Conservation (phyloP, 2,797 vertebrate species). For the Parotocinclus haroldoi region DNA sequence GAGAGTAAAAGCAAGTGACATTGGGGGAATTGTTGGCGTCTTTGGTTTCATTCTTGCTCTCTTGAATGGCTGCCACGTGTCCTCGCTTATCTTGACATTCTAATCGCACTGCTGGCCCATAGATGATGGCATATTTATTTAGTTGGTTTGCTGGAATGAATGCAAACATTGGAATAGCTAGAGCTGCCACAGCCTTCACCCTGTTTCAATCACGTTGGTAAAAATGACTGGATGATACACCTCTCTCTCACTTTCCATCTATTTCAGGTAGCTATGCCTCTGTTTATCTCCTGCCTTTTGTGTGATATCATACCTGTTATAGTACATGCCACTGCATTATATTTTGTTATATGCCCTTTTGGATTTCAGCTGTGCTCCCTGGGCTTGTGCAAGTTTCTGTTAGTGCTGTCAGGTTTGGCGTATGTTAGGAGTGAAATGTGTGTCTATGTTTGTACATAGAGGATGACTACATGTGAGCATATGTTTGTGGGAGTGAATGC, state of each 20-base stretch:
- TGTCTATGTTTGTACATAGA: constrained; percentile 6
- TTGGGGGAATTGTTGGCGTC: constrained; percentile 49
- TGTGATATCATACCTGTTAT: constrained; percentile 39
- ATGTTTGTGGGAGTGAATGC: constrained; percentile 22
- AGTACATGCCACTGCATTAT: constrained; percentile 32
- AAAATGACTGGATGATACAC: constrained; percentile 75
- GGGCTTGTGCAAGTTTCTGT: background rate
- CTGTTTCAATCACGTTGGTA: constrained; percentile 68
- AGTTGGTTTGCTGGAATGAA: constrained; percentile 62
- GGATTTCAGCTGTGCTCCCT: constrained; percentile 16
- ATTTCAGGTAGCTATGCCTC: constrained; percentile 39
- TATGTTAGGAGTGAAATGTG: constrained; percentile 1
- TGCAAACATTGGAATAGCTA: constrained; percentile 47
- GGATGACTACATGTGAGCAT: constrained; percentile 1
- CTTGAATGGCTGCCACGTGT: constrained; percentile 56
- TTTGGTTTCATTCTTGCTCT: constrained; percentile 50
- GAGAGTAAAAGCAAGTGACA: constrained; percentile 43
- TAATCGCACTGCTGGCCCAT: constrained; percentile 60
- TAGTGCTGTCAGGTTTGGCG: background rate
- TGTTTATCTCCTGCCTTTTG: constrained; percentile 46
- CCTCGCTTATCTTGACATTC: constrained; percentile 71
- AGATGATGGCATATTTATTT: constrained; percentile 75
- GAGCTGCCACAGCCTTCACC: constrained; percentile 36
- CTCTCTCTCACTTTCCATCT: constrained; percentile 59
- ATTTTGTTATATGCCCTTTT: constrained; percentile 27